Conservation (phyloP, 2,888 invertebrate species). For the Anoncus sp. region DNA sequence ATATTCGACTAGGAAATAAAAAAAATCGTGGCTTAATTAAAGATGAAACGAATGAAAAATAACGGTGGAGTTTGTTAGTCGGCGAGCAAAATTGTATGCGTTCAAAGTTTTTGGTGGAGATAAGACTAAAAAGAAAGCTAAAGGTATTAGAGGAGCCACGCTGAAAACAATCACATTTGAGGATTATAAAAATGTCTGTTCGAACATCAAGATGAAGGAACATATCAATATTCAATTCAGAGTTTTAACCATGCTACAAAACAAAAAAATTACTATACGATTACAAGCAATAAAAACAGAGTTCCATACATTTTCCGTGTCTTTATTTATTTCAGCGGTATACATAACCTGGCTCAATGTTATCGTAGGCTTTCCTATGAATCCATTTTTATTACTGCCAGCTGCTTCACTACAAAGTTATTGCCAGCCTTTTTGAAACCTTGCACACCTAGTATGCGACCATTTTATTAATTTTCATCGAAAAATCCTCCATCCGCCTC, state of each 20-base stretch:
- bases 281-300: too few relatives aligned
- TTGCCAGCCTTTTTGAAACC: too few relatives aligned
- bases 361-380: too few relatives aligned
- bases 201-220: constrained; percentile 31
- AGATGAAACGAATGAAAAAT: constrained; percentile 72
- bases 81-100: constrained; percentile 71
- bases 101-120: constrained; percentile 43
- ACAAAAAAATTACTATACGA: neutral
- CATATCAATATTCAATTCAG: constrained; percentile 46
- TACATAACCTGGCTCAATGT: too few relatives aligned
- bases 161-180: constrained; percentile 52
- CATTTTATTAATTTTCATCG: too few relatives aligned
- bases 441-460: too few relatives aligned
- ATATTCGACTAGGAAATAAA: constrained; percentile 70
- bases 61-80: constrained; percentile 72
- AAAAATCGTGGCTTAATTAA: constrained; percentile 74
- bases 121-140: constrained; percentile 42
- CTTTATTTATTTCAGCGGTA: too few relatives aligned
- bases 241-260: too few relatives aligned
- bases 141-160: constrained; percentile 44
- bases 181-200: constrained; percentile 48
- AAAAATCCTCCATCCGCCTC: too few relatives aligned
- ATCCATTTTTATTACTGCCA: too few relatives aligned
- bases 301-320: too few relatives aligned
- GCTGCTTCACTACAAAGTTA: too few relatives aligned